A percentile compares a stretch with the other conserved stretches of the same genome.
These are phyloP conservation scores for Caiman crocodilus DNA, from an alignment of 2,797 vertebrate species.

Conservation along the genomic window DNA sequence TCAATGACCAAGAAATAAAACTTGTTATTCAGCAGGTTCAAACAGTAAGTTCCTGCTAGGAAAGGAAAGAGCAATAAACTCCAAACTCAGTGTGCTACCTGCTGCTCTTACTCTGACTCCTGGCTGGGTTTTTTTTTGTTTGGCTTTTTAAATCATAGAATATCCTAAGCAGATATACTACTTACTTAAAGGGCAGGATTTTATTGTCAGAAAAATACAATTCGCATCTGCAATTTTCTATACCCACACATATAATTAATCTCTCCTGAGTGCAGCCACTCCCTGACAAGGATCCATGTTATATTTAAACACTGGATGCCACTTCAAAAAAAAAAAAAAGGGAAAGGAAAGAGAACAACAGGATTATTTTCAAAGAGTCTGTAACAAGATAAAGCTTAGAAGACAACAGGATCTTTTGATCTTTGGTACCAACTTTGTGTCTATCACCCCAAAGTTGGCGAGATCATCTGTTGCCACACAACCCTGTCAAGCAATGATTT, in stretches of 20 bases:
- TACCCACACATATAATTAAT: constrained; percentile 67
- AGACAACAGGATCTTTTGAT: constrained; percentile 52
- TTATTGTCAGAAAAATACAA: constrained; percentile 51
- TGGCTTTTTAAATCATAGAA: constrained; percentile 25
- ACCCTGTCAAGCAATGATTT: not conserved
- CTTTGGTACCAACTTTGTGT: constrained; percentile 19
- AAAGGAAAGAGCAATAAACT: not conserved
- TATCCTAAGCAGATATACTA: constrained; percentile 28
- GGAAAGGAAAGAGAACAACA: constrained; percentile 4
- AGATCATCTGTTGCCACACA: constrained; percentile 39
- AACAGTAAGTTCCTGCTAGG: not conserved
- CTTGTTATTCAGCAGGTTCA: not conserved
- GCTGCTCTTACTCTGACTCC: not conserved
- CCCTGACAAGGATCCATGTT: constrained; percentile 56
- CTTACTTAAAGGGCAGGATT: constrained; percentile 47
- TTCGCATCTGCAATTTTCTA: constrained; percentile 65
- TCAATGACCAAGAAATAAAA: not conserved
- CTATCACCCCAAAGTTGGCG: not conserved
- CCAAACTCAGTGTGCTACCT: not conserved
- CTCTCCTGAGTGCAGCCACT: constrained; percentile 64
- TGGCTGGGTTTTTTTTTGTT: not conserved
- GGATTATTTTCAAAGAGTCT: constrained; percentile 68
- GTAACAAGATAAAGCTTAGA: constrained; percentile 57
- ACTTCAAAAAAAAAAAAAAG: constrained; percentile 36
- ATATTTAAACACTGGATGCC: constrained; percentile 61